phyloP scores from a whole-genome alignment of 2,888 invertebrate species.

The Tridacna gigas region DNA sequence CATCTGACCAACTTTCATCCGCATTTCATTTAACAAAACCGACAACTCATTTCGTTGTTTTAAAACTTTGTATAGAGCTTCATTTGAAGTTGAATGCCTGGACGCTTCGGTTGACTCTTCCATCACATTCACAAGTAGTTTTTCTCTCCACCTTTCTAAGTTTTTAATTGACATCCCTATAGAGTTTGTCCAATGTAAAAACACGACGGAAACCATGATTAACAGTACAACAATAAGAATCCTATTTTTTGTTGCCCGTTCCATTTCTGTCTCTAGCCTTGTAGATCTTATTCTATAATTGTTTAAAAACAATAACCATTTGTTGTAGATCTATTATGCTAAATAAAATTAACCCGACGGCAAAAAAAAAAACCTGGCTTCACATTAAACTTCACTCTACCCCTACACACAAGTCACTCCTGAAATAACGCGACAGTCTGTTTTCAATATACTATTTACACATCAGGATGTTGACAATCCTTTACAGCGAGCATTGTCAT shows the following conservation, averaged over 20 bases:
- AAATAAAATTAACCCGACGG: too few relatives aligned
- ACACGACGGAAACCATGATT: background rate
- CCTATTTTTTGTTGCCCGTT: background rate
- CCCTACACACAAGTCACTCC: too few relatives aligned
- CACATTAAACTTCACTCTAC: too few relatives aligned
- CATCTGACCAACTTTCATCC: conserved; percentile 10
- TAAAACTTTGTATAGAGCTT: background rate
- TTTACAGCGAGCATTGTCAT: too few relatives aligned
- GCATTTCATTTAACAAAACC: conserved; percentile 1
- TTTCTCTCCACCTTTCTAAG: conserved; percentile 3
- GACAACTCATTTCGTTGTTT: conserved; percentile 13
- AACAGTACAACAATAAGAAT: background rate
- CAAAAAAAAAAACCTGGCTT: too few relatives aligned
- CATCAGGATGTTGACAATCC: too few relatives aligned
- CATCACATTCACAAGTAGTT: background rate
- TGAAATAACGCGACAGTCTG: too few relatives aligned
- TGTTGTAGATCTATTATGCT: too few relatives aligned
- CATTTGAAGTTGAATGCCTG: background rate
- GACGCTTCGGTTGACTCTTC: background rate
- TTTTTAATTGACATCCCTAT: background rate
- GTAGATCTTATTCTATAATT: background rate
- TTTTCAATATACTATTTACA: too few relatives aligned
- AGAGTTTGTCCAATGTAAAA: conserved; percentile 7
- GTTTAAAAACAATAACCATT: background rate
- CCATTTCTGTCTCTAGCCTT: background rate